Conservation (phyloP, 2,113 vertebrate species). For the Cynoglossus semilaevis region DNA sequence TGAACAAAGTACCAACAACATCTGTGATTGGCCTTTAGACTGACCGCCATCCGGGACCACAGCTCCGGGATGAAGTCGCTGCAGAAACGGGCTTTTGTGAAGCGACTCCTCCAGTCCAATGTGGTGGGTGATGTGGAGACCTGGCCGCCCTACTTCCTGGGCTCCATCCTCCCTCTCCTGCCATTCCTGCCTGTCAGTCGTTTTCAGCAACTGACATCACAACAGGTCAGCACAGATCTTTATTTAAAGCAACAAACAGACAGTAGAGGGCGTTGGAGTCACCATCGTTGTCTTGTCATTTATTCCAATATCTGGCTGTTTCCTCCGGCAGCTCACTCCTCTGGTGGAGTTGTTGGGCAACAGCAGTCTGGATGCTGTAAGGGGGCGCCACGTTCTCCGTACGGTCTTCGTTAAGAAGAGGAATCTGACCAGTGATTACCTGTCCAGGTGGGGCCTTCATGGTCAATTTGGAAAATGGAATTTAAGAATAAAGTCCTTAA, state of each 20-base stretch:
- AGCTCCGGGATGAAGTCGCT: conserved; percentile 81
- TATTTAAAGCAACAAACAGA: too few relatives aligned
- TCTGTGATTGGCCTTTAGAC: conserved; percentile 57
- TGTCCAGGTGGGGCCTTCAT: conserved; percentile 72
- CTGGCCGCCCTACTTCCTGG: conserved; percentile 84
- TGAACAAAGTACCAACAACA: conserved; percentile 3
- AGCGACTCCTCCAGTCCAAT: conserved; percentile 81
- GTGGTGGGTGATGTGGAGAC: conserved; percentile 80
- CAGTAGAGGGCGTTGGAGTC: too few relatives aligned
- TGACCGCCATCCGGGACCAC: conserved; percentile 83
- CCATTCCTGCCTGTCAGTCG: conserved; percentile 83
- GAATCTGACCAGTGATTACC: conserved; percentile 72
- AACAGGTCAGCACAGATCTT: conserved; percentile 74
- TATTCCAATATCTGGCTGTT: neutral
- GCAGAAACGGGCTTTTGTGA: conserved; percentile 88
- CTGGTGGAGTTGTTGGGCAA: conserved; percentile 82
- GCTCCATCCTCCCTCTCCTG: conserved; percentile 79
- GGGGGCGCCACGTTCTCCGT: conserved; percentile 82
- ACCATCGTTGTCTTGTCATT: neutral
- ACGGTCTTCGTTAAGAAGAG: conserved; percentile 76
- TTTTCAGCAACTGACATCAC: conserved; percentile 84
- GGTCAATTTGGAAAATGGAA: too few relatives aligned
- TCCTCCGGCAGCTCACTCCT: conserved; percentile 65
- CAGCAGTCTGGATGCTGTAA: conserved; percentile 79
- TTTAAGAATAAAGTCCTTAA: neutral